Conservation (phyloP, 2,888 invertebrate genomes). For the Anoplius nigerrimus region DNA sequence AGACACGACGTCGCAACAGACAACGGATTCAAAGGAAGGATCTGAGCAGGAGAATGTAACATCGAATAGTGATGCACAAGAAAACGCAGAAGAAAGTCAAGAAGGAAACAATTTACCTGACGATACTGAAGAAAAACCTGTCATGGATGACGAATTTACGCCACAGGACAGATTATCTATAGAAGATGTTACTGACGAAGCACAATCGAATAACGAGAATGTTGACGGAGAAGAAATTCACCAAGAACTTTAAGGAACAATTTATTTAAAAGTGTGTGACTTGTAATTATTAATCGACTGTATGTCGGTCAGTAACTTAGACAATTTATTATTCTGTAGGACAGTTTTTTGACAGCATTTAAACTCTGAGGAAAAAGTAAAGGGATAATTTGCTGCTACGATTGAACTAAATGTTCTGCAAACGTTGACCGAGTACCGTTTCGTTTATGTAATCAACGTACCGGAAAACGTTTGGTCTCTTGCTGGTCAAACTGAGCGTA, state of each 20-base stretch:
- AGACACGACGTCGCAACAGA: conserved; percentile 39
- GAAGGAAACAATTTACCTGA: conserved; percentile 19
- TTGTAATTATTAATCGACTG: conserved; percentile 48
- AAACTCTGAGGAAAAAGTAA: conserved; percentile 38
- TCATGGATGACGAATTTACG: neutral
- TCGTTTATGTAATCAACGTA: conserved; percentile 13
- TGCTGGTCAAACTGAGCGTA: conserved; percentile 2
- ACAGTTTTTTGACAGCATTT: conserved; percentile 47
- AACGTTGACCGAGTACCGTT: conserved; percentile 26
- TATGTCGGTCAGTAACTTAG: conserved; percentile 42
- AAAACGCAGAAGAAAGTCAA: conserved; percentile 55
- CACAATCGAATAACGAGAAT: conserved; percentile 27
- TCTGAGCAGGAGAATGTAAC: conserved; percentile 50
- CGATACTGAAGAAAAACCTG: conserved; percentile 8
- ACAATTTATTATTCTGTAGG: conserved; percentile 49
- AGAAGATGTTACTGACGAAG: conserved; percentile 19
- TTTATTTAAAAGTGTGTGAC: conserved; percentile 51
- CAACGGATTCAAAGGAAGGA: conserved; percentile 64
- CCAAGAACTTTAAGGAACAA: conserved; percentile 62
- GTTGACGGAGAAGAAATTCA: conserved; percentile 49
- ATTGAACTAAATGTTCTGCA: conserved; percentile 30
- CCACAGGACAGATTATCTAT: conserved; percentile 20
- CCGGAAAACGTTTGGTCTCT: conserved; percentile 12
- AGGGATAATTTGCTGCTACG: conserved; percentile 23
- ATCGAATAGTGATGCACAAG: conserved; percentile 54